phyloP scores from a whole-genome alignment of 2,888 invertebrate genomes.

The Caenorhabditis sp. region DNA sequence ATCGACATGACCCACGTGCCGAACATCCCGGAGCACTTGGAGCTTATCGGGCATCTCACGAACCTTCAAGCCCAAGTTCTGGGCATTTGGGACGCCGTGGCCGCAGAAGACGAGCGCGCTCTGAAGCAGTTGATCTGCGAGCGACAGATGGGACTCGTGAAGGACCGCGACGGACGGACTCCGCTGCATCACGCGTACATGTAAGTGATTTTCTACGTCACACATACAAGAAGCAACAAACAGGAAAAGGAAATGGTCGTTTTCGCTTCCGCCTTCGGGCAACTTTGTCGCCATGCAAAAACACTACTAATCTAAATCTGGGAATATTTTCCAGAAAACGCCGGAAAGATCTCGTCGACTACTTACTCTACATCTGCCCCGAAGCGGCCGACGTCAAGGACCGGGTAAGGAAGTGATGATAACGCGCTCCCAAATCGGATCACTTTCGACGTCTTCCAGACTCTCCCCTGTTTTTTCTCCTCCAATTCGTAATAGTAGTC shows the following conservation, averaged over 20 bases:
- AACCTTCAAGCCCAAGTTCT: conserved; percentile 67
- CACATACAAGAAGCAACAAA: too few relatives aligned
- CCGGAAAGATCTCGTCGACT: conserved; percentile 58
- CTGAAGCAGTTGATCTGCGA: conserved; percentile 75
- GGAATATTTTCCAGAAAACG: conserved; percentile 41
- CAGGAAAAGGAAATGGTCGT: too few relatives aligned
- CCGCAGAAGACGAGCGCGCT: conserved; percentile 71
- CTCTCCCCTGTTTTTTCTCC: too few relatives aligned
- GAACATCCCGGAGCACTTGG: conserved; percentile 42
- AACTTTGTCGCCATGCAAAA: too few relatives aligned
- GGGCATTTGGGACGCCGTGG: conserved; percentile 76
- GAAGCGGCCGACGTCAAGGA: conserved; percentile 70
- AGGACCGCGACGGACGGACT: conserved; percentile 71
- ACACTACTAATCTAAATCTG: too few relatives aligned
- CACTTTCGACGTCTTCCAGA: too few relatives aligned
- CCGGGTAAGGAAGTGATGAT: too few relatives aligned
- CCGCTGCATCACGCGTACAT: conserved; percentile 73
- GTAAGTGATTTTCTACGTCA: too few relatives aligned
- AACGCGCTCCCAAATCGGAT: too few relatives aligned
- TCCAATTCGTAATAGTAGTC: too few relatives aligned
- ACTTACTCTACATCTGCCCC: conserved; percentile 74
- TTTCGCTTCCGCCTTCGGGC: too few relatives aligned
- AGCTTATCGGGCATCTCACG: conserved; percentile 32
- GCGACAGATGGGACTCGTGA: conserved; percentile 67
- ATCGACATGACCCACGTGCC: conserved; percentile 42